Percentiles rank a stretch among this genome's conserved stretches.
Conservation (phyloP, 2,888 invertebrate species). For the Dusona sp. region DNA sequence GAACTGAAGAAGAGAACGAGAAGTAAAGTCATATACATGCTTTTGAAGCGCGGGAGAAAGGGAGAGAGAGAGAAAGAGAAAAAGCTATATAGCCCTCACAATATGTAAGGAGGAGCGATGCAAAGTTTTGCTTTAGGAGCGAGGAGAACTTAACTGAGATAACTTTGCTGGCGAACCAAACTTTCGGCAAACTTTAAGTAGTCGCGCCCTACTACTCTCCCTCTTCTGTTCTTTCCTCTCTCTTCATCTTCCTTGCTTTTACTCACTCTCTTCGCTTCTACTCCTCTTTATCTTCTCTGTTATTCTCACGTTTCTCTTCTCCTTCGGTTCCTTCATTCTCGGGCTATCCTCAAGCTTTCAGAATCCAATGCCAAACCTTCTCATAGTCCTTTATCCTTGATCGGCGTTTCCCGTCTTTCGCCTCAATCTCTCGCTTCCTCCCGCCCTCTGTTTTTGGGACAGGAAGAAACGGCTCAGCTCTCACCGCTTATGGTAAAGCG, state of each 20-base stretch:
- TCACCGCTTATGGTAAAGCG: slow-evolving; percentile 23
- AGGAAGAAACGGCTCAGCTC: slow-evolving; percentile 43
- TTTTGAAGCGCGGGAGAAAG: slow-evolving; percentile 44
- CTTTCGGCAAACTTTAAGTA: slow-evolving; percentile 84
- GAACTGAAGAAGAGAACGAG: slow-evolving; percentile 61
- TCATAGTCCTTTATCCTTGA: slow-evolving; percentile 62
- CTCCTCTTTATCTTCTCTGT: slow-evolving; percentile 1
- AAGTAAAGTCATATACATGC: not conserved
- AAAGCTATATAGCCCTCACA: not conserved
- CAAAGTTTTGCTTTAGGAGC: slow-evolving; percentile 83
- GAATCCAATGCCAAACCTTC: slow-evolving; percentile 53
- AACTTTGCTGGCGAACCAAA: slow-evolving; percentile 84
- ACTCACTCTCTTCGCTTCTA: slow-evolving; percentile 8
- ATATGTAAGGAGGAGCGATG: slow-evolving; percentile 72
- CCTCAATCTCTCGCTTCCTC: not conserved
- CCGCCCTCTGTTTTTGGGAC: slow-evolving; percentile 22
- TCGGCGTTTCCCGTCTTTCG: slow-evolving; percentile 44
- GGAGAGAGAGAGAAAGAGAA: slow-evolving; percentile 20
- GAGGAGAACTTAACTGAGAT: slow-evolving; percentile 84
- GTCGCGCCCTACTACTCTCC: slow-evolving; percentile 77
- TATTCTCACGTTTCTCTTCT: slow-evolving; percentile 28
- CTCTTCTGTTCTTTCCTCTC: slow-evolving; percentile 49
- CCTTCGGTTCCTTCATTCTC: slow-evolving; percentile 31
- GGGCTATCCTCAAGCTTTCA: slow-evolving; percentile 39
- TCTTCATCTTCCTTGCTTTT: slow-evolving; percentile 10